Percentiles rank a stretch among this genome's conserved stretches.
These are phyloP conservation scores for Temnothorax rugatulus DNA, from an alignment of 2,888 invertebrate genomes.

Conservation along the genomic window DNA sequence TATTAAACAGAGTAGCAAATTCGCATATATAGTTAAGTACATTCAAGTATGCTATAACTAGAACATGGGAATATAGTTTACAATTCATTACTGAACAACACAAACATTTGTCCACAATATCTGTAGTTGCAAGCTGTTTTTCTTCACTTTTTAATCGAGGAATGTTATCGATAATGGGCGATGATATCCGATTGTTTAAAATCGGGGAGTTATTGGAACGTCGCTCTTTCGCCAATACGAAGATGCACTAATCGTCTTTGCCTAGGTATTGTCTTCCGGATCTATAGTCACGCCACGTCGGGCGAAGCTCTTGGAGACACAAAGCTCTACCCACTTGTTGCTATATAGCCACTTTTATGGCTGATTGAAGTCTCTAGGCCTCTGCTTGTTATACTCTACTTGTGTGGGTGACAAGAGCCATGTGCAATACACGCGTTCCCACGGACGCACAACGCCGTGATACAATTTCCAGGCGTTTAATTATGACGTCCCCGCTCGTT, in stretches of 20 bases:
- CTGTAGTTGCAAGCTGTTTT: not conserved
- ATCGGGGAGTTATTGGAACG: not conserved
- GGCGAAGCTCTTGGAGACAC: slow-evolving; percentile 58
- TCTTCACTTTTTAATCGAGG: not conserved
- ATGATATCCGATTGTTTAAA: slow-evolving; percentile 1
- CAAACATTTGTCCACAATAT: not conserved
- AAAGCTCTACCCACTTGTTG: slow-evolving; percentile 70
- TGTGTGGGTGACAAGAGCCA: slow-evolving; percentile 39
- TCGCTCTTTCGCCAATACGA: not conserved
- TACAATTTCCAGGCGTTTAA: slow-evolving; percentile 52
- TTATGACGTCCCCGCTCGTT: slow-evolving; percentile 20
- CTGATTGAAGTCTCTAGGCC: slow-evolving; percentile 65
- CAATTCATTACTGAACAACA: not conserved
- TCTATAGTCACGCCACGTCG: slow-evolving; percentile 26
- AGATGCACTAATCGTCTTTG: slow-evolving; percentile 27
- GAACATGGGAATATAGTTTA: not conserved
- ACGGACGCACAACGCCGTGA: slow-evolving; percentile 38
- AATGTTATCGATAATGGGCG: not conserved
- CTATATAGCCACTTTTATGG: slow-evolving; percentile 62
- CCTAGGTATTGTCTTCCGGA: slow-evolving; percentile 38
- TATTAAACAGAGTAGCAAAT: not conserved
- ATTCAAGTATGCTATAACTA: not conserved
- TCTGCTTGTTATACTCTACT: slow-evolving; percentile 19
- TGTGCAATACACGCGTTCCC: slow-evolving; percentile 34
- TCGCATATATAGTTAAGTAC: not conserved